These are phyloP conservation scores for Sthenelais limicola DNA, from an alignment of 2,888 invertebrate species.

Conservation along the genomic window DNA sequence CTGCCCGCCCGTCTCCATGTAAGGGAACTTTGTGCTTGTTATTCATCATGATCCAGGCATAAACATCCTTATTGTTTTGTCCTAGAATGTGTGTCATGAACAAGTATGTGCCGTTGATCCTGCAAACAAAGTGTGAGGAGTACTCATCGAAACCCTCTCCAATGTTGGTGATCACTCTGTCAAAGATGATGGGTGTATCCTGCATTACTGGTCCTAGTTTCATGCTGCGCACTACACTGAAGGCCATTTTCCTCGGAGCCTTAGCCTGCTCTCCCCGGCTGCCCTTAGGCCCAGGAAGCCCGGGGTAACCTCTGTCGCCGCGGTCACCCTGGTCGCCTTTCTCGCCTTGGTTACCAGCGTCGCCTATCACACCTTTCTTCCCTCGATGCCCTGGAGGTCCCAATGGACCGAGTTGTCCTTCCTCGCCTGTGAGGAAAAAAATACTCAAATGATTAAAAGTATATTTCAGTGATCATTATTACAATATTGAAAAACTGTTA, in stretches of 20 bases:
- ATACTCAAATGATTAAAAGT: too few species aligned
- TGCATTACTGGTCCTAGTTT: conserved; percentile 68
- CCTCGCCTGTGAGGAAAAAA: conserved; percentile 15
- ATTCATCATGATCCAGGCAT: conserved; percentile 70
- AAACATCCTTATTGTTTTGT: conserved; percentile 65
- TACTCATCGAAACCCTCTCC: conserved; percentile 66
- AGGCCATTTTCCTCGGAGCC: conserved; percentile 59
- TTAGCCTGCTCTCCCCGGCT: conserved; percentile 50
- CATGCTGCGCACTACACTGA: conserved; percentile 65
- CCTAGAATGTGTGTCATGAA: conserved; percentile 68
- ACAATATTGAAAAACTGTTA: too few species aligned
- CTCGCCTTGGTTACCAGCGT: conserved; percentile 58
- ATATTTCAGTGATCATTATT: too few species aligned
- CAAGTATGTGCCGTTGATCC: conserved; percentile 67
- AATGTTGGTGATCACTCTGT: conserved; percentile 65
- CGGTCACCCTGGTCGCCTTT: conserved; percentile 45
- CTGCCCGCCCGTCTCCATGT: conserved; percentile 68
- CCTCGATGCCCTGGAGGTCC: conserved; percentile 64
- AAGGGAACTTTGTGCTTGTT: conserved; percentile 67
- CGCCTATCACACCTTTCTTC: conserved; percentile 60
- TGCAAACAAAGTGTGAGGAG: conserved; percentile 68
- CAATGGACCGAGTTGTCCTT: conserved; percentile 18
- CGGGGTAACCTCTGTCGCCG: conserved; percentile 60
- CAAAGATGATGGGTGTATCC: conserved; percentile 67
- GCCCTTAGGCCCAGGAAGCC: conserved; percentile 55